Conservation (phyloP, 2,113 vertebrate genomes). For the Ahaetulla prasina region DNA sequence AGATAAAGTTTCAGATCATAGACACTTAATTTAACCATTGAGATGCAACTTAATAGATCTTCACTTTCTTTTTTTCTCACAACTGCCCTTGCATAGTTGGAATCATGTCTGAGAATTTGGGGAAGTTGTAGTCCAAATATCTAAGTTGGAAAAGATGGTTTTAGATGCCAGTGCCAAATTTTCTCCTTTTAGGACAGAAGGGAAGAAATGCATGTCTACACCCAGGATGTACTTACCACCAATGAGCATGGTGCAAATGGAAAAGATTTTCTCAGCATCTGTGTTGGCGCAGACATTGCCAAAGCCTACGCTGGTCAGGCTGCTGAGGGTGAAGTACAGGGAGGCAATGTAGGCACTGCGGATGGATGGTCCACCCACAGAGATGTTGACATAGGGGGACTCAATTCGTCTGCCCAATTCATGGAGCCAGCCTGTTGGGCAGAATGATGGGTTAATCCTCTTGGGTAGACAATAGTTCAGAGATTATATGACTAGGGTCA, state of each 20-base stretch:
- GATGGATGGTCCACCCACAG: conserved; percentile 82
- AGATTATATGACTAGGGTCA: fast-evolving
- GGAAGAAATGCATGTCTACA: not conserved
- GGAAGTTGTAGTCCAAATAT: not conserved
- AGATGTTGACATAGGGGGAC: conserved; percentile 86
- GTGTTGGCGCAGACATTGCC: conserved; percentile 96
- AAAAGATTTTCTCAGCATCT: conserved; percentile 93
- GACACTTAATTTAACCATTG: not conserved
- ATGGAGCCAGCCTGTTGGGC: conserved; percentile 84
- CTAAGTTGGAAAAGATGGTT: not conserved
- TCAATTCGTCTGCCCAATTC: conserved; percentile 92
- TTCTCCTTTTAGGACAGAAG: too few species aligned
- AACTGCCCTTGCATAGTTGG: not conserved
- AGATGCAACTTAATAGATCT: not conserved
- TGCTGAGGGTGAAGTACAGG: conserved; percentile 97
- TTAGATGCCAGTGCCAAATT: not conserved
- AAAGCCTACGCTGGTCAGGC: conserved; percentile 94
- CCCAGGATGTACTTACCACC: conserved; percentile 74
- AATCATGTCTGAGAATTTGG: not conserved
- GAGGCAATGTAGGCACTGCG: conserved; percentile 92
- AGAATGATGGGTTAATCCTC: conserved; percentile 4
- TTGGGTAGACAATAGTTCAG: conserved; percentile 19
- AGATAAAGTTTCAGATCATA: not conserved
- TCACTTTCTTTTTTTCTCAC: not conserved
- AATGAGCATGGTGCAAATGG: conserved; percentile 95